Conservation (phyloP, 2,888 invertebrate species). For the Eudemis profundana region DNA sequence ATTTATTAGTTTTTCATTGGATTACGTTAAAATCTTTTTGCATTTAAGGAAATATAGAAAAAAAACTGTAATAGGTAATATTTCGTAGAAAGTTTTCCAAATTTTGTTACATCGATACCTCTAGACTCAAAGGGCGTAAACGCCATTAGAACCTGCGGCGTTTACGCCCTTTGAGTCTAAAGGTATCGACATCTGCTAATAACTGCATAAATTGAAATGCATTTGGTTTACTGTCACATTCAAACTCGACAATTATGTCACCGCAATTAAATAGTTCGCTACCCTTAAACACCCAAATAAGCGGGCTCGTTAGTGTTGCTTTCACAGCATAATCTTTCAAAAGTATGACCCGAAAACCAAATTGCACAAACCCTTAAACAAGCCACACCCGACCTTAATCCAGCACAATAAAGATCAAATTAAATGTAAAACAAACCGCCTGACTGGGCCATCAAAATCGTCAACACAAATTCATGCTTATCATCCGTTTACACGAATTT, state of each 20-base stretch:
- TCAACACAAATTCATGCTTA: slow-evolving; percentile 8
- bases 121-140: too few relatives aligned
- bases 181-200: too few relatives aligned
- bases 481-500: background rate
- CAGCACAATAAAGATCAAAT: slow-evolving; percentile 14
- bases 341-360: slow-evolving; percentile 48
- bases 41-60: too few relatives aligned
- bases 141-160: too few relatives aligned
- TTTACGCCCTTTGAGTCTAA: too few relatives aligned
- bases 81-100: too few relatives aligned
- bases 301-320: slow-evolving; percentile 51
- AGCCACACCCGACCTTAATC: slow-evolving; percentile 10
- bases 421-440: slow-evolving; percentile 13
- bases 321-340: slow-evolving; percentile 54
- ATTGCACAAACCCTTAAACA: background rate
- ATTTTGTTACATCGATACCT: too few relatives aligned
- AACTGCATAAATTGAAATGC: background rate
- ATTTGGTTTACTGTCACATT: background rate
- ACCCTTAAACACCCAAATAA: slow-evolving; percentile 52
- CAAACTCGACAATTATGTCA: slow-evolving; percentile 38
- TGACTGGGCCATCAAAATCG: slow-evolving; percentile 26
- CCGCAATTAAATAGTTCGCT: slow-evolving; percentile 52
- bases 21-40: too few relatives aligned
- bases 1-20: too few relatives aligned
- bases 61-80: too few relatives aligned